phyloP scores from a whole-genome alignment of 2,888 invertebrate species.

The Drosophila sordidula region DNA sequence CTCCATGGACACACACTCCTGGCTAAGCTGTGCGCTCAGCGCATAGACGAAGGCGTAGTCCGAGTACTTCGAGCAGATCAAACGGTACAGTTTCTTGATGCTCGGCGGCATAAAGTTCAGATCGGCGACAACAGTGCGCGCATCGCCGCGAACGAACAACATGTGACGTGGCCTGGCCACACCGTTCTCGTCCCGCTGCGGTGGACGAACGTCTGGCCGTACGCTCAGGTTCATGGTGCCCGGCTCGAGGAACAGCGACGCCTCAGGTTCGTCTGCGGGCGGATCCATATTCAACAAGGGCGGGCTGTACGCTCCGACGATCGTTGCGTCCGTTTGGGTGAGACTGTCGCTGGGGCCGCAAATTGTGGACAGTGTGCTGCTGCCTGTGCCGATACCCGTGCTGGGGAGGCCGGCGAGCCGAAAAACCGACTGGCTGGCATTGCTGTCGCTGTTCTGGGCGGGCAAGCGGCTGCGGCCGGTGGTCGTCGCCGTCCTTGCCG shows the following conservation, averaged over 20 bases:
- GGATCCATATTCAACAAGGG: slow-evolving; percentile 47
- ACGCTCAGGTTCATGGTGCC: not conserved
- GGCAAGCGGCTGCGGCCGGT: not conserved
- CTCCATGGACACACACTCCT: slow-evolving; percentile 83
- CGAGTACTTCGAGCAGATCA: slow-evolving; percentile 75
- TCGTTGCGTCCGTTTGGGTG: not conserved
- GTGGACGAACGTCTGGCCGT: not conserved
- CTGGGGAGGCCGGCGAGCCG: slow-evolving; percentile 48
- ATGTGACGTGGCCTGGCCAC: slow-evolving; percentile 3
- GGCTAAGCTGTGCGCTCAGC: slow-evolving; percentile 84
- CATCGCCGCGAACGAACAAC: slow-evolving; percentile 23
- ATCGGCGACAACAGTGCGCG: slow-evolving; percentile 27
- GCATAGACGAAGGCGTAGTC: slow-evolving; percentile 85
- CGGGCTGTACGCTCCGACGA: not conserved
- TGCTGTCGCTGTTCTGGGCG: not conserved
- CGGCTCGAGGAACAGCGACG: slow-evolving; percentile 8
- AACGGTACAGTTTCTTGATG: slow-evolving; percentile 71
- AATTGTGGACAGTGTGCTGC: not conserved
- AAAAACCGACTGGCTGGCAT: slow-evolving; percentile 59
- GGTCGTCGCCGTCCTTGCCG: not conserved
- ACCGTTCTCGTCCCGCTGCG: not conserved
- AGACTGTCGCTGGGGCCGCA: not conserved
- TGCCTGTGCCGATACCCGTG: slow-evolving; percentile 45
- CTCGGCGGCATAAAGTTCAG: slow-evolving; percentile 56
- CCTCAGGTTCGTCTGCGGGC: not conserved